Conservation (phyloP, 2,797 vertebrate species). For the Melanotaenia boesemani region DNA sequence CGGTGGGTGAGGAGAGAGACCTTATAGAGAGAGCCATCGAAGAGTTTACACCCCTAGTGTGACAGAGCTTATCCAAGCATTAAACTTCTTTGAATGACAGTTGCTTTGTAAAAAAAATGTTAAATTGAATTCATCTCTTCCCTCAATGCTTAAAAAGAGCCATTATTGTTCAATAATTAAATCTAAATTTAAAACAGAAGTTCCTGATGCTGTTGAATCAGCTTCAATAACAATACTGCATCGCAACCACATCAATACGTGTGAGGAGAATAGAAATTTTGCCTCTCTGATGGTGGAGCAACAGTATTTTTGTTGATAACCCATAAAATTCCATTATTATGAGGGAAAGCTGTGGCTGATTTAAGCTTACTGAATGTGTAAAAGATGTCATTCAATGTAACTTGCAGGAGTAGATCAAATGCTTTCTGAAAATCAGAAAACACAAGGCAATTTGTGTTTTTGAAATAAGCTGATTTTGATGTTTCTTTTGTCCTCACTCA, state of each 20-base stretch:
- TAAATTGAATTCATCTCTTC: constrained; percentile 14
- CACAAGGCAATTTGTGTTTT: constrained; percentile 23
- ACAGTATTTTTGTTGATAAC: constrained; percentile 21
- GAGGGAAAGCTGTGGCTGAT: constrained; percentile 4
- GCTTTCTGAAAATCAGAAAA: constrained; percentile 34
- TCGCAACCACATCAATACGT: constrained; percentile 22
- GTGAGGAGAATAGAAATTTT: constrained; percentile 21
- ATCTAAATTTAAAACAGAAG: constrained; percentile 49
- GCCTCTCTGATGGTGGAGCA: background rate
- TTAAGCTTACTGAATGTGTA: constrained; percentile 8
- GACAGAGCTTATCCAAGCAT: no score
- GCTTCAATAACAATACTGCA: constrained; percentile 44
- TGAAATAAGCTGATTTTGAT: constrained; percentile 48
- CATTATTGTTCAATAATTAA: constrained; percentile 50
- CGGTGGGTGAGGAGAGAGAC: no score
- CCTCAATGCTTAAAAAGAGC: constrained; percentile 14
- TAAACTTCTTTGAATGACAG: constrained; percentile 40
- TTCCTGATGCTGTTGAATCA: constrained; percentile 24
- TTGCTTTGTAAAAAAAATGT: constrained; percentile 18
- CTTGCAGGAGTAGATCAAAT: constrained; percentile 46
- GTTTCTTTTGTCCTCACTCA: constrained; percentile 60
- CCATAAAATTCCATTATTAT: constrained; percentile 10
- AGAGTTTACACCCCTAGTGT: no score
- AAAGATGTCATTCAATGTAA: constrained; percentile 47
- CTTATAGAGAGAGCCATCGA: no score